Evolutionary conservation across 2,797 vertebrate genomes (phyloP).

Genomic region (Aphelocoma californica): DNA sequence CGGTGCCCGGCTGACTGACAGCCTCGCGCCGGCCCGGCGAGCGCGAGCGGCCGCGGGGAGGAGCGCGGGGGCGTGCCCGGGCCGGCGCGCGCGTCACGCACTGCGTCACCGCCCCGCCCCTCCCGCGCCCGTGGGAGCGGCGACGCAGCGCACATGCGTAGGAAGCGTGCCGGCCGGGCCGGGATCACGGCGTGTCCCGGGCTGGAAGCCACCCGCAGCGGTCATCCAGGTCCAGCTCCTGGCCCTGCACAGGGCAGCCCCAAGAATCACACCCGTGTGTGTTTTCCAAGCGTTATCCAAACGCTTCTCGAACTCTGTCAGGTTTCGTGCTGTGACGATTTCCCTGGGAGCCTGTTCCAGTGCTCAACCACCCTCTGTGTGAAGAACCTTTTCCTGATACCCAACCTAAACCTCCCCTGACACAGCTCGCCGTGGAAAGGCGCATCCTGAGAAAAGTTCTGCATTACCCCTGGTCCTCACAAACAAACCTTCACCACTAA

Average conservation of each 20-base stretch:
- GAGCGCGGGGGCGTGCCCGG: not conserved
- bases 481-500: not conserved
- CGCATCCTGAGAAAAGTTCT: not conserved
- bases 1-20: not conserved
- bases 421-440: not conserved
- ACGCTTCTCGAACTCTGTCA: not conserved
- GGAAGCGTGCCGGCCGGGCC: rapidly evolving
- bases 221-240: rapidly evolving
- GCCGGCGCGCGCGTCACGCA: not conserved
- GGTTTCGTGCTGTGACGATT: not conserved
- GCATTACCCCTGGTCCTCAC: not conserved
- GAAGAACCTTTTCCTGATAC: not conserved
- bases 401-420: not conserved
- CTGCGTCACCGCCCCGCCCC: not conserved
- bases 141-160: not conserved
- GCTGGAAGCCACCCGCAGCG: rapidly evolving
- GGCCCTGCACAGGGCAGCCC: not conserved
- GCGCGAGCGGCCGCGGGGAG: not conserved
- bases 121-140: rapidly evolving
- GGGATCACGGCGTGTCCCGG: rapidly evolving
- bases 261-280: not conserved
- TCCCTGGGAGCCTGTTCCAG: not conserved
- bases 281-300: not conserved
- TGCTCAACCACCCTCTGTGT: rapidly evolving
- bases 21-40: not conserved